Percentiles rank a stretch among this genome's conserved stretches.
These are phyloP conservation scores for Phortica okadai DNA, from an alignment of 2,888 invertebrate genomes.

Conservation along the genomic window DNA sequence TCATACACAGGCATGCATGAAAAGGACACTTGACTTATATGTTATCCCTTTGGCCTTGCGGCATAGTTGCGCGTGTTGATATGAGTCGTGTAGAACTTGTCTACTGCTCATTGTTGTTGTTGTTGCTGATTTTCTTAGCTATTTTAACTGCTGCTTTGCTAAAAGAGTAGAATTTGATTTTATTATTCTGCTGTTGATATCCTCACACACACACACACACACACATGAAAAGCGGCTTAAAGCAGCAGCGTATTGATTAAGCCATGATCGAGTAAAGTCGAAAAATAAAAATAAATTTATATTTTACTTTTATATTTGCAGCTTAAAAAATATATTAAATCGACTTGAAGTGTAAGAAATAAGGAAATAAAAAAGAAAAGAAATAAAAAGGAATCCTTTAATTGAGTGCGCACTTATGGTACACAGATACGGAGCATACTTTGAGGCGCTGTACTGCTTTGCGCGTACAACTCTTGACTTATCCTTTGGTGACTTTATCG, in stretches of 20 bases:
- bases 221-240: slow-evolving; percentile 17
- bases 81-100: neutral
- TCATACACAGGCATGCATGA: neutral
- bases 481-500: too few species aligned
- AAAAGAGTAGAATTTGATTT: slow-evolving; percentile 6
- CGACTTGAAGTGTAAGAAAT: neutral
- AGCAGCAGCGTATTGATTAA: neutral
- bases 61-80: slow-evolving; percentile 38
- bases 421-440: slow-evolving; percentile 6
- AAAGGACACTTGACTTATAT: slow-evolving; percentile 45
- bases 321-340: slow-evolving; percentile 18
- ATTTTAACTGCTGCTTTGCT: neutral
- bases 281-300: neutral
- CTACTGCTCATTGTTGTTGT: neutral
- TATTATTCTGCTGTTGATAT: neutral
- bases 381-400: slow-evolving; percentile 58
- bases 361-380: slow-evolving; percentile 1
- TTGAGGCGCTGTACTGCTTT: slow-evolving; percentile 22
- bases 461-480: too few species aligned
- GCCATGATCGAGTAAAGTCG: neutral
- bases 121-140: neutral
- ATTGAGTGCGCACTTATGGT: slow-evolving; percentile 61
- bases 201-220: neutral
- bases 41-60: slow-evolving; percentile 60
- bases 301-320: slow-evolving; percentile 2